Base-by-base conservation (phyloP, 1,140 invertebrate genomes). In the Drosophila sucinea region DNA sequence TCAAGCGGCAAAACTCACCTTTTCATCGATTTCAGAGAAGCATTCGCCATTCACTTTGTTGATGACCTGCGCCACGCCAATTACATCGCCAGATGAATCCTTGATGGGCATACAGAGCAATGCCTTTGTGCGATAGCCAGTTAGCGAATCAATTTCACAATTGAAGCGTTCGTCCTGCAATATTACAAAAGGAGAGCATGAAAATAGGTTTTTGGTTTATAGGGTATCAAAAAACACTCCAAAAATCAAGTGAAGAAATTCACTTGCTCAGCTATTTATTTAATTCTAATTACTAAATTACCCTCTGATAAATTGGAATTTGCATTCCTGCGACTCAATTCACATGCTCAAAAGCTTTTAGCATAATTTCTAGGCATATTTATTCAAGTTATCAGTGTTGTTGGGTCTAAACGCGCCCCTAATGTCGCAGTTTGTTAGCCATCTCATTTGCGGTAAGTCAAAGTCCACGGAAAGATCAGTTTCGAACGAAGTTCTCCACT, bases 41-140 rank as follows among this genome's bases (percentile, higher is more conserved):
- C 95, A 94, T 70, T 94, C 94, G 82, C 96, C 96, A 82, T 95
- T 95, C 77, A 96, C 94, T 94, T 99, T 99, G 93, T 99, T 99
- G 92, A 99, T 98, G 68, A 98, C 97, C 94, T 99, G 98, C 23
- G 98, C 98, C 23, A 99, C 98, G 0, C 98, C 98, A 68, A 99
- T 96, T 63, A 99, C 98, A 92, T 98, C 96, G n/a, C 97, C 98
- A 76, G 95, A 95, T 84, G 95, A 96, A 92, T 99, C 98, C 92
- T 98, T 98, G 92, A 99, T 98, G 25, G 98, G 97, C 97, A 98
- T 98, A 91, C 98, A 98, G 17, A 99, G 94, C 60, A 99, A 94
- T 38, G 97, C 97, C 90, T 96, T 95, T 30, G 98, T 99, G 91
- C 96, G 96, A 93, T 99, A 99, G 25, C 98, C 98, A 47, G 98